Base-by-base conservation (phyloP, 2,113 vertebrate genomes). In the Prolemur simus region DNA sequence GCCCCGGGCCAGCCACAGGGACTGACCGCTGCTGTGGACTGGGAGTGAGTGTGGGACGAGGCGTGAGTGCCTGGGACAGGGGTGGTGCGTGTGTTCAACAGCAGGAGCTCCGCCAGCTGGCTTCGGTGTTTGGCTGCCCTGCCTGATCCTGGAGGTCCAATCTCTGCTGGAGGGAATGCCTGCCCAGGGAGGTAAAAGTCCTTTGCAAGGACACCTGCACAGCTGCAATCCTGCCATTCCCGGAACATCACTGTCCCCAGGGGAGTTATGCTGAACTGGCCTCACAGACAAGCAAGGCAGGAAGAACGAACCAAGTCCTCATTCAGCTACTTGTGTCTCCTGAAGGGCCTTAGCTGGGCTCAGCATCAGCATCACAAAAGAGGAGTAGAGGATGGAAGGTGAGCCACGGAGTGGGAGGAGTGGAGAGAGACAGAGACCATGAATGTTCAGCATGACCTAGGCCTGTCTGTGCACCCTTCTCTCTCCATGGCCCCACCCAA, bases 81-180 rank as follows among this genome's bases (percentile, higher is more conserved):
- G 96, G 84, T 18, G 15, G 39, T 34, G n/a, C 8, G 10, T 64
- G 96, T 93, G 89, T 82, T 94, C 94, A 89, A 69, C 47, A 71
- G 69, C 84, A 93, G 89, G 47, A 94, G 95, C 93, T 77, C 78
- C 89, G 83, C 42, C 60, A 34, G 47, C 91, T 54, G 89, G n/a
- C 49, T 94, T 66, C 58, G 91, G 81, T 37, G 27, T 87, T 96
- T 96, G 88, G 91, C 77, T 97, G 52, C 85, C 89, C 87, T 89
- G 74, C 85, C 96, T 95, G 96, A 98, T 96, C 97, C 95, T 88
- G 95, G 92, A 97, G 64, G 91, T 94, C 52, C 56, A 96, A 93
- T 73, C 63, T 87, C 9, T 29, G 89, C 87, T 94, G 95, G 97
- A 95, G 60, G 39, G 94, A 96, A 96, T 81, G 95, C 94, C 95